Base-by-base conservation (phyloP, 2,888 invertebrate genomes). In the Phlogophora meticulosa region DNA sequence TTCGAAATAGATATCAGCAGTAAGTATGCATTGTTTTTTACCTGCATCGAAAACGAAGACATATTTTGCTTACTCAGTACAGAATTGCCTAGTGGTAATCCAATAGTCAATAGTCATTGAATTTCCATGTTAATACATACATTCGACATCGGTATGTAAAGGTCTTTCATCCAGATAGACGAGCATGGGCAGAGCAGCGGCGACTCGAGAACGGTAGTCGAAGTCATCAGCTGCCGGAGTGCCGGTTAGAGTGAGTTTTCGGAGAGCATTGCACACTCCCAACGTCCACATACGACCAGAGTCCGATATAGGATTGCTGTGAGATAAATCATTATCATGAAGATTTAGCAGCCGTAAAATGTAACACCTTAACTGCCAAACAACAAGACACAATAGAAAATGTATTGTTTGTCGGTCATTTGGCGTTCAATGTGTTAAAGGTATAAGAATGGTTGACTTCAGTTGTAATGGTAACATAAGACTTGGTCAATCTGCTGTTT, bases 201-300 rank as follows among this genome's bases (percentile, higher is more conserved):
- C 92, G 2, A 94, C 89, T 2, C 85, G 76, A 0, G 87, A 65
- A 2, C 93, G 89, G 63, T 95, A 95, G 43, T 90, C 84, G 1
- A 84, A 75, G 10, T 82, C 74, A 48, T 91, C 87, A 1, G 94
- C 85, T 11, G 90, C 85, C 0, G 91, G 91, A 4, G 93, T 89
- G 1, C 93, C 93, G 1, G 79, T 78, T 51, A 95, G 72, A 10
- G 88, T 90, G 22, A 95, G 82, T 2, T 83, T 87, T 7, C 94
- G 91, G 2, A 95, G 88, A 1, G 92, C 87, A 11, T 90, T 88
- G 80, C 95, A 95, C 13, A 94, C 92, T 0, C 92, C 94, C 57
- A 95, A 80, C 1, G 93, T 94, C 95, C 95, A 95, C 0, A 95
- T 82, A 1, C 94, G 92, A 70, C 88, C 87, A 0, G 91, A 85